phyloP scores from a whole-genome alignment of 2,113 vertebrate genomes.

The Stegostoma tigrinum region DNA sequence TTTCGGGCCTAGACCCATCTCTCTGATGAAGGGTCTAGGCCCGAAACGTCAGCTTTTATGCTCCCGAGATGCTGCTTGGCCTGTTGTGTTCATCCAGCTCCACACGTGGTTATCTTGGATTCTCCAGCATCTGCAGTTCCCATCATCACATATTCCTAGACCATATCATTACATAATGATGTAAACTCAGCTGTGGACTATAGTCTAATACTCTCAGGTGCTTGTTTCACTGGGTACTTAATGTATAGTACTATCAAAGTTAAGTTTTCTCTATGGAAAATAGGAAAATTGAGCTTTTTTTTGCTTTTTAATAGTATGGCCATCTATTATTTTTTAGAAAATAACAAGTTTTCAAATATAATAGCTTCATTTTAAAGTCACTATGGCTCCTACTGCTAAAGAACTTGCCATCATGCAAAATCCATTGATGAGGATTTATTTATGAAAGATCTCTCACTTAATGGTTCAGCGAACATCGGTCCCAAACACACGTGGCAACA shows the following conservation, averaged over 20 bases:
- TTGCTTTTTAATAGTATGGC: background rate
- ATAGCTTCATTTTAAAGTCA: background rate
- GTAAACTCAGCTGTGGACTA: background rate
- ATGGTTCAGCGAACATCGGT: too few species aligned
- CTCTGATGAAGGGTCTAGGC: too few species aligned
- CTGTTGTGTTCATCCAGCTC: too few species aligned
- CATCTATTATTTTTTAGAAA: background rate
- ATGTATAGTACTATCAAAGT: background rate
- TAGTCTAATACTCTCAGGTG: background rate
- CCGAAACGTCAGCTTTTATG: too few species aligned
- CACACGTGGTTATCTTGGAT: too few species aligned
- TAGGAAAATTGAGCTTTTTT: background rate
- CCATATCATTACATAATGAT: background rate
- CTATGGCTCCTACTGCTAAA: background rate
- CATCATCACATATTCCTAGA: background rate
- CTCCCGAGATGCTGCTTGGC: too few species aligned
- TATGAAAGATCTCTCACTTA: too few species aligned
- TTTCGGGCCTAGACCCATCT: too few species aligned
- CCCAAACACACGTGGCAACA: too few species aligned
- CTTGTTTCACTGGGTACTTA: background rate
- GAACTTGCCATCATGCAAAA: background rate
- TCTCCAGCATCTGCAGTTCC: too few species aligned
- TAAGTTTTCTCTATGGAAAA: background rate
- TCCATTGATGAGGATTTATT: background rate
- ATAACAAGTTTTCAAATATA: background rate